Evolutionary conservation across 1,140 invertebrate species (phyloP), one percentile per base, ranked within the genome.

Genomic region (Drosophila hydei): DNA sequence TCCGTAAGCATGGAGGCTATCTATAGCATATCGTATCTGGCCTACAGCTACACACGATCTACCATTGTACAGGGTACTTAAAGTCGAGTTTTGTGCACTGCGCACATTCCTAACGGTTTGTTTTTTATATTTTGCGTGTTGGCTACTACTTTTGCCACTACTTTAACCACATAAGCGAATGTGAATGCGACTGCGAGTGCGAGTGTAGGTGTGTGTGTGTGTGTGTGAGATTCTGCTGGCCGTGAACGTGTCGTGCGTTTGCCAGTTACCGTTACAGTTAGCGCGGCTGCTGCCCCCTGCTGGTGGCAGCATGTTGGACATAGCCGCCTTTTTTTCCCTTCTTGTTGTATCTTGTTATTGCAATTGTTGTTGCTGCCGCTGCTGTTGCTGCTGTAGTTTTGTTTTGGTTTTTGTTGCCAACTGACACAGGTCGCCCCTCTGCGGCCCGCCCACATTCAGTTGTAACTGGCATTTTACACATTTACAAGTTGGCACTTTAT

Each of bases 71-170:
- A 38, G 68, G 45, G 61, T 71, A 65, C 23, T 9, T 58, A 5
- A 7, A 16, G 25, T 56, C 52, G 27, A n/a, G 11, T 8, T 12
- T n/a, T 11, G 2, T 48, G 1, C n/a, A 18, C 4, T 11, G 12
- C 7, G 11, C 9, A 18, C 12, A 27, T 54, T 62, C n/a, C 38
- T 36, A 27, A 56, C 51, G 51, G 27, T 45, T 52, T 58, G n/a
- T 45, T 40, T 47, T 59, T 55, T 38, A 55, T 61, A 56, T 51
- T 58, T 62, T 70, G 64, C 33, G 62, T 63, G 70, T 55, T 84
- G 79, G 80, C 72, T 79, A 79, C 80, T 84, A 70, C 79, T 84
- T 73, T 84, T 77, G 76, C 80, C 73, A 79, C 79, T 84, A 76
- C 72, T 85, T 79, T 67, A 84, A 79, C 80, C 74, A 64, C 74